Conservation (phyloP, 2,113 vertebrate species). For the Hystrix cristata region DNA sequence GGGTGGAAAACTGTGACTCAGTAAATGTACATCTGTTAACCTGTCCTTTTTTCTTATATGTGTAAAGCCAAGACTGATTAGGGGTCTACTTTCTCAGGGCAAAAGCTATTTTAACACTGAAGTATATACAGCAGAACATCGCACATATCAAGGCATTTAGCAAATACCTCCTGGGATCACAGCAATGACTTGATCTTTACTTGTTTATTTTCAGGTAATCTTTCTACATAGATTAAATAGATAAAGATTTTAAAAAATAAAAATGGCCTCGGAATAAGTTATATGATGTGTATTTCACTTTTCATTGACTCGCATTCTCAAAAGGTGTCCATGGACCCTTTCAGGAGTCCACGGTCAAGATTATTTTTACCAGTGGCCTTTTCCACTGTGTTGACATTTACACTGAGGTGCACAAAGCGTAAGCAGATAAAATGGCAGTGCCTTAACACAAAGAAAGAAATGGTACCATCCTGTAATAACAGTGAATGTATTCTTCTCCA, state of each 20-base stretch:
- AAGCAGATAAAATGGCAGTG: background rate
- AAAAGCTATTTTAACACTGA: constrained; percentile 30
- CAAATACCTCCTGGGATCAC: constrained; percentile 43
- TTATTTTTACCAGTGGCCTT: constrained; percentile 31
- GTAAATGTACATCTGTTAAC: background rate
- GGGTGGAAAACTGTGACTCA: background rate
- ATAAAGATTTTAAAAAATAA: constrained; percentile 18
- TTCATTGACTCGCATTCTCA: constrained; percentile 37
- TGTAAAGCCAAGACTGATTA: constrained; percentile 13
- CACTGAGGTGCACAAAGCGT: background rate
- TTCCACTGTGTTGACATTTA: constrained; percentile 43
- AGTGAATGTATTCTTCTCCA: constrained; percentile 25
- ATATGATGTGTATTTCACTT: background rate
- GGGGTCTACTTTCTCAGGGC: background rate
- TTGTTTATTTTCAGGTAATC: constrained; percentile 35
- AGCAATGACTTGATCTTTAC: constrained; percentile 16
- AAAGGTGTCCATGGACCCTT: background rate
- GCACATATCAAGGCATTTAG: background rate
- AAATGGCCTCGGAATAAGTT: constrained; percentile 8
- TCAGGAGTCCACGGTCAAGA: constrained; percentile 45
- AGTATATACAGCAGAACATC: constrained; percentile 53
- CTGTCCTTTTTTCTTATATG: background rate
- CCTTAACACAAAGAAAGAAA: background rate
- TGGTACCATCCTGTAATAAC: background rate
- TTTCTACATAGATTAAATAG: constrained; percentile 15